Evolutionary conservation across 1,140 invertebrate species (phyloP).

Genomic region (Caligus rogercresseyi): DNA sequence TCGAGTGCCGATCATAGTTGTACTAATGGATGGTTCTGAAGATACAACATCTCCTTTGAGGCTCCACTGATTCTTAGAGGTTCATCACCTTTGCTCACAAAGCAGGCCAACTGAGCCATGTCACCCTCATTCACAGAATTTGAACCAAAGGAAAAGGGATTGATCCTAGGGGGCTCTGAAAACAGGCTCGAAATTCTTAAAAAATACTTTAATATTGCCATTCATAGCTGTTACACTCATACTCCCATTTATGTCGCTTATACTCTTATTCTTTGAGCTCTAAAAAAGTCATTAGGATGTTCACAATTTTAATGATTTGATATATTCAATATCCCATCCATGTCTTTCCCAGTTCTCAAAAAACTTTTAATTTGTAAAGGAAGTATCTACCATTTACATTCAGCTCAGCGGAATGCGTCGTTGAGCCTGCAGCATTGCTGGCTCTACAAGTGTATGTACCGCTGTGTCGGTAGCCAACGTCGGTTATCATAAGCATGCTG

Average conservation of each 20-base stretch:
- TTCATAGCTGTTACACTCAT: too few species aligned
- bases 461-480: slow-evolving; percentile 14
- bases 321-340: background rate
- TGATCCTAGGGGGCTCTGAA: slow-evolving; percentile 7
- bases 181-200: slow-evolving; percentile 9
- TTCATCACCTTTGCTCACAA: slow-evolving; percentile 59
- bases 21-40: slow-evolving; percentile 24
- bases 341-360: background rate
- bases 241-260: too few species aligned
- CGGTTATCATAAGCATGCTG: slow-evolving; percentile 40
- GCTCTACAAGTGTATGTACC: slow-evolving; percentile 52
- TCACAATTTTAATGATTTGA: background rate
- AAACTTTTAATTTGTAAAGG: background rate
- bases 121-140: background rate
- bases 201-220: background rate
- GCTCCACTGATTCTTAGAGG: slow-evolving; percentile 57
- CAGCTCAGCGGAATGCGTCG: slow-evolving; percentile 41
- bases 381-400: slow-evolving; percentile 43
- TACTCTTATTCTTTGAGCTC: background rate
- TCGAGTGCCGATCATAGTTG: slow-evolving; percentile 41
- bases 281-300: background rate
- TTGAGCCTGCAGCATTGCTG: slow-evolving; percentile 42
- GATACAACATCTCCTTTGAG: slow-evolving; percentile 38
- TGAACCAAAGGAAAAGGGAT: slow-evolving; percentile 20
- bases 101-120: slow-evolving; percentile 36